Base-by-base conservation (phyloP, 2,113 vertebrate genomes). In the Epinephelus lanceolatus region DNA sequence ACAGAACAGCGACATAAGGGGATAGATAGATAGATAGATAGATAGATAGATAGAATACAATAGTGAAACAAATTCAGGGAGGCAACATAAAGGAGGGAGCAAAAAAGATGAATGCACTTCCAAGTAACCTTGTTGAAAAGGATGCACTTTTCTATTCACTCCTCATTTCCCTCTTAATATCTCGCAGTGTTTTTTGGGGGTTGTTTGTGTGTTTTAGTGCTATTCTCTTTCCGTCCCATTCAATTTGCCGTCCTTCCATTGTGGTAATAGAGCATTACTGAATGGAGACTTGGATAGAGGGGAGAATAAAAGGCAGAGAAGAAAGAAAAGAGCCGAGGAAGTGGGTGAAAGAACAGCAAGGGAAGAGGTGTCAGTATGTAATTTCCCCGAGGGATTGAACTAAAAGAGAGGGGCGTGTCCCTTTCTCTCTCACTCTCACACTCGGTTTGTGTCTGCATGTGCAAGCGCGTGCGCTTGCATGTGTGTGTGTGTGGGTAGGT, bases 271-370 rank as follows among this genome's bases (percentile, higher is more conserved):
- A 65, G 47, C 53, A 80, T 80, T 78, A 74, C 70, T 89, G 78
- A 86, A 90, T 77, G 72, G 69, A 73, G 30, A 25, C 73, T 81
- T 90, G 85, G 89, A 90, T 84, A 83, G 82, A 80, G 51, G 47
- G 57, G 69, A 71, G 85, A 87, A 93, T 85, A 86, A 90, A 91
- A 88, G 91, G 53, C 40, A 33, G 42, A 69, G 77, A 77, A 66
- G 57, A 87, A 87, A 85, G 76, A 80, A 86, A 85, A 80, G 76
- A 82, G 68, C 61, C 0, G 19, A 81, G 65, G 67, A 92, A 85
- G 86, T 90, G 86, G 71, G 87, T 84, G 59, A 91, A 89, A 89
- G 82, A 84, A 85, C 66, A 74, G 84, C 60, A 4, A 79, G 67
- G 27, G 63, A 92, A 83, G 82, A 87, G 78, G 81, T 86, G 86